Base-by-base conservation (phyloP, 1,140 invertebrate genomes). In the Cyrtorhinus lividipennis region DNA sequence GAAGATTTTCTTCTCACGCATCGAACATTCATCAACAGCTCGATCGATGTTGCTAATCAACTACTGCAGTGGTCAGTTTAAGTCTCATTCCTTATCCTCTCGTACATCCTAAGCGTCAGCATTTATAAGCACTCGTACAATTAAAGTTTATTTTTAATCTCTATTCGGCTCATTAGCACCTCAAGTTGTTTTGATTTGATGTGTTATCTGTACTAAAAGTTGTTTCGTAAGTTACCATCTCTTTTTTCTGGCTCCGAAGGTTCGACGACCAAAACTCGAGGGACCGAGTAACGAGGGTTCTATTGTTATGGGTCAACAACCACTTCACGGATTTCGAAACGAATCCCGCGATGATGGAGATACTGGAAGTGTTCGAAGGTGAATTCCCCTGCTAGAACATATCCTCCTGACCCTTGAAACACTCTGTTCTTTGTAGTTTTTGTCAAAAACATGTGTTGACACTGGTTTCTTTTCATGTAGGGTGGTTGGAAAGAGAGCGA, bases 291-390 rank as follows among this genome's bases (percentile, higher is more conserved):
- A 95, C 95, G 0, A 78, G 95, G 62, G 93, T 99, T 0, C 89
- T 99, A 0, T 76, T 98, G 1, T 77, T 98, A 0, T 99, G 96
- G 96, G 95, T 98, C 0, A 98, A 98, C 73, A 98, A 98, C 75
- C 95, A 99, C 77, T 99, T 98, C 71, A 97, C 94, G 24, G 96
- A 99, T 73, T 99, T 99, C 77, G 96, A 99, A 76, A 94, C 86
- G 3, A 89, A 95, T 77, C 85, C 90, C 25, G 83, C 84, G 30
- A 95, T 99, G 92, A 95, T 95, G 83, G 91, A 94, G 67, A 95
- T 97, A 72, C 75, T 99, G 53, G 93, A 98, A 74, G 84, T 84
- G 59, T 98, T 98, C 78, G 94, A 98, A 76, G 76, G 62, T 63
- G 59, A 38, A 53, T 44, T 44, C 38, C n/a, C 38, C n/a, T n/a